Percentiles rank a stretch among this genome's conserved stretches.
Evolutionary conservation across 1,140 invertebrate species (phyloP).

Genomic region (Holcopasites calliopsidis): DNA sequence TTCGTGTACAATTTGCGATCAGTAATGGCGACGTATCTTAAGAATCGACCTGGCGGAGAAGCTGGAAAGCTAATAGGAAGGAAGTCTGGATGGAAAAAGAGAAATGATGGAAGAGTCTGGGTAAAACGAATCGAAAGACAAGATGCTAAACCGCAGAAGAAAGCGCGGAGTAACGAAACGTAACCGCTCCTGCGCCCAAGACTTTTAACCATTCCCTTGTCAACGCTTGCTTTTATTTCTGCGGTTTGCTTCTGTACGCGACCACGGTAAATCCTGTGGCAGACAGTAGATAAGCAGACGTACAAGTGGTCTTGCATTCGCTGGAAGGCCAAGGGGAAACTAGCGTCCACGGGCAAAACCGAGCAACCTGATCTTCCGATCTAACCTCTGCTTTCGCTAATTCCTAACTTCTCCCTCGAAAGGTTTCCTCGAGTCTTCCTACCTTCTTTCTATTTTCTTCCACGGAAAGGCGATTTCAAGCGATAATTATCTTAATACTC

Average conservation of each 20-base stretch:
- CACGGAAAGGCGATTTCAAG: too few species aligned
- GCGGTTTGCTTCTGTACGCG: not conserved
- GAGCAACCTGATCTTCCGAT: not conserved
- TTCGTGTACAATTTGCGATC: too few species aligned
- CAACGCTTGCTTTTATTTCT: not conserved
- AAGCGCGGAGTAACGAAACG: slow-evolving; percentile 45
- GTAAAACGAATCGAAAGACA: slow-evolving; percentile 8
- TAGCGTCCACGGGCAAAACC: not conserved
- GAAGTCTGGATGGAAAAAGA: slow-evolving; percentile 7
- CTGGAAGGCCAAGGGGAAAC: slow-evolving; percentile 44
- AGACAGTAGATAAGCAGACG: slow-evolving; percentile 5
- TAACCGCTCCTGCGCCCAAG: not conserved
- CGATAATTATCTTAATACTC: too few species aligned
- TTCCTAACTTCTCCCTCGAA: not conserved
- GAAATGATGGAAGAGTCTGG: not conserved
- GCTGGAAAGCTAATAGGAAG: not conserved
- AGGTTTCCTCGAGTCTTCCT: too few species aligned
- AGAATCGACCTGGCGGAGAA: too few species aligned
- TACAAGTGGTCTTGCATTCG: slow-evolving; percentile 26
- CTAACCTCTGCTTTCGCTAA: not conserved
- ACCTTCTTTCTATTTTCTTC: not conserved
- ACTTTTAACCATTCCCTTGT: not conserved
- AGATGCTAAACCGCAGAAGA: slow-evolving; percentile 28
- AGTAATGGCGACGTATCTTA: too few species aligned
- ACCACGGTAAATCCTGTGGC: slow-evolving; percentile 3